Percentiles rank a stretch among this genome's conserved stretches.
Evolutionary conservation across 1,140 invertebrate genomes (phyloP).

Genomic region (Druon quercuslanigerum): DNA sequence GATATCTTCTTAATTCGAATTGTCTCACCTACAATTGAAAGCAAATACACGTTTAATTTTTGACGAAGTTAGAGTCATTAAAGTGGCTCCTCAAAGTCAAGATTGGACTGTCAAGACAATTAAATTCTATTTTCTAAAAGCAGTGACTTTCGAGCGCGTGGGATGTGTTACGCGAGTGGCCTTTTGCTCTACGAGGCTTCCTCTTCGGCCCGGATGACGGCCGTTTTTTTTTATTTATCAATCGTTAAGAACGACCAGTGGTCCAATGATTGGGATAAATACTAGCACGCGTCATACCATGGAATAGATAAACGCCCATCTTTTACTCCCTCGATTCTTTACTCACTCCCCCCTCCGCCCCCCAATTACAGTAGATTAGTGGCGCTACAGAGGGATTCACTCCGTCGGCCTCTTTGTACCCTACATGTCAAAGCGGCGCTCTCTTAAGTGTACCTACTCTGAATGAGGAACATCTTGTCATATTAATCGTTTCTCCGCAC

Average conservation of each 20-base stretch:
- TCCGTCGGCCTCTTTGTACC: slow-evolving; percentile 54
- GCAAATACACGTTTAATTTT: too few relatives aligned
- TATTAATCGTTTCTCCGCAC: slow-evolving; percentile 61
- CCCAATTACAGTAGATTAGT: slow-evolving; percentile 72
- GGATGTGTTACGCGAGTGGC: slow-evolving; percentile 27
- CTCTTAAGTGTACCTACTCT: slow-evolving; percentile 62
- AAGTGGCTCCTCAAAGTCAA: too few relatives aligned
- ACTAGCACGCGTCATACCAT: slow-evolving; percentile 71
- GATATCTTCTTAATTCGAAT: too few relatives aligned
- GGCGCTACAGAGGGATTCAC: slow-evolving; percentile 69
- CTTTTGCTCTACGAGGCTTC: slow-evolving; percentile 54
- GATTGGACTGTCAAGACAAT: background rate
- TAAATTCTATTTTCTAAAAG: background rate
- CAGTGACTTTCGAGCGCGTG: background rate
- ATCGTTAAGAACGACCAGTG: slow-evolving; percentile 67
- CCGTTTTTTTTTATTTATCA: slow-evolving; percentile 68
- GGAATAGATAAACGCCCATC: slow-evolving; percentile 61
- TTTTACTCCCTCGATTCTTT: slow-evolving; percentile 42
- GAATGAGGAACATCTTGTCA: slow-evolving; percentile 73
- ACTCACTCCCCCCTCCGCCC: slow-evolving; percentile 50
- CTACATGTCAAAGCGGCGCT: slow-evolving; percentile 15
- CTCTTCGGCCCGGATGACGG: slow-evolving; percentile 65
- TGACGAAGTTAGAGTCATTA: too few relatives aligned
- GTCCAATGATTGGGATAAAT: slow-evolving; percentile 73
- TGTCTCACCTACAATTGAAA: too few relatives aligned